Evolutionary conservation across 2,797 vertebrate genomes (phyloP).

Genomic region (Sebastes steindachneri): DNA sequence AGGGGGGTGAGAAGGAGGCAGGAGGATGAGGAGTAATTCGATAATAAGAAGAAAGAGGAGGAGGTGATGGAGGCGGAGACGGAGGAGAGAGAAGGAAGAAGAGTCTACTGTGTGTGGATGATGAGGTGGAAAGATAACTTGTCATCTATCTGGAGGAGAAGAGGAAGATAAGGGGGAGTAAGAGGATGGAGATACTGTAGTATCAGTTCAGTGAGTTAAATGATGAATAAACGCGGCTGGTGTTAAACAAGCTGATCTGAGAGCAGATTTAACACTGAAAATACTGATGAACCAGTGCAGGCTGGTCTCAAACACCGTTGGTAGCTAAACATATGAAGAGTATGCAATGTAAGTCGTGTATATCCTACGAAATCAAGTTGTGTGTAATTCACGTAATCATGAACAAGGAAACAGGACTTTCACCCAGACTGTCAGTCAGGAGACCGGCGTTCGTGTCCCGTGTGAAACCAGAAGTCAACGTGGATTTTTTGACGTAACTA

Average conservation of each 20-base stretch:
- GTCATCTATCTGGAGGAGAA: not conserved
- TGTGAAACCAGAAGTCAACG: too few relatives aligned
- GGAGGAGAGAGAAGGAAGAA: not conserved
- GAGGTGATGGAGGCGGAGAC: not conserved
- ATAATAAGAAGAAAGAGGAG: not conserved
- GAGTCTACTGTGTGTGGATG: not conserved
- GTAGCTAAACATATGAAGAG: too few relatives aligned
- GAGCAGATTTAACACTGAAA: not conserved
- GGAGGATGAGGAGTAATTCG: not conserved
- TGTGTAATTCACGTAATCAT: too few relatives aligned
- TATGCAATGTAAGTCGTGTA: too few relatives aligned
- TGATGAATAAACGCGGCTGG: not conserved
- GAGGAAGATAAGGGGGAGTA: not conserved
- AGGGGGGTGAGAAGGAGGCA: not conserved
- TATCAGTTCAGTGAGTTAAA: not conserved
- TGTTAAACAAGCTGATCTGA: conserved; percentile 1
- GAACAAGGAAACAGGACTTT: too few relatives aligned
- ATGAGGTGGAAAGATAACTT: conserved; percentile 1
- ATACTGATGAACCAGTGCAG: not conserved
- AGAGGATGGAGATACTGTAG: not conserved
- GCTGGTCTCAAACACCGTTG: not conserved
- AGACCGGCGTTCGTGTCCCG: too few relatives aligned
- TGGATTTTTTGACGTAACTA: too few relatives aligned
- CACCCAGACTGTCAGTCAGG: too few relatives aligned
- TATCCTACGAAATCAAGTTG: too few relatives aligned